Evolutionary conservation across 2,797 vertebrate species (phyloP).

Genomic region (Myiothlypis chrysogaster): DNA sequence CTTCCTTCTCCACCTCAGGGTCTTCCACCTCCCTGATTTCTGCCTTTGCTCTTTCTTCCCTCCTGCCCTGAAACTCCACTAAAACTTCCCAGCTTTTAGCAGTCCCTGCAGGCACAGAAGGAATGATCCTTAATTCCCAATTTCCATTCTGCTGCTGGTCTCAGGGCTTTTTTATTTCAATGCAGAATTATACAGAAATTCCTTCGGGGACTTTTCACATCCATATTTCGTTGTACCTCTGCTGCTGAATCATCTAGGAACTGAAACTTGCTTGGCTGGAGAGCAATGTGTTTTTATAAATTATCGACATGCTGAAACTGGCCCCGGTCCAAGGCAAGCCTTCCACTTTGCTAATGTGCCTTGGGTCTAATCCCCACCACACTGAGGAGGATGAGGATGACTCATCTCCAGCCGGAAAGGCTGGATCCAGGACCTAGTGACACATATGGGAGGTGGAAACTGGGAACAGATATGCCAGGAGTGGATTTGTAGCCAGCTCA

Average conservation of each 20-base stretch:
- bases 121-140: slow-evolving; percentile 41
- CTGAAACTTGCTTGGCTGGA: slow-evolving; percentile 52
- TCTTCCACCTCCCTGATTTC: neutral
- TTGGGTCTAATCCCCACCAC: neutral
- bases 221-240: slow-evolving; percentile 53
- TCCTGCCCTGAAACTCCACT: neutral
- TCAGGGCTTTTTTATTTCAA: slow-evolving; percentile 36
- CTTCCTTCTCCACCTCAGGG: neutral
- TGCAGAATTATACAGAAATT: slow-evolving; percentile 51
- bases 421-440: neutral
- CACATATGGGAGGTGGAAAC: neutral
- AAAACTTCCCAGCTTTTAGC: neutral
- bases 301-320: slow-evolving; percentile 53
- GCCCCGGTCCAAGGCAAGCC: slow-evolving; percentile 30
- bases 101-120: slow-evolving; percentile 34
- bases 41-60: neutral
- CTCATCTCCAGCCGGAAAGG: neutral
- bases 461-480: neutral
- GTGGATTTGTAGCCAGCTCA: neutral
- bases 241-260: slow-evolving; percentile 62
- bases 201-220: slow-evolving; percentile 24
- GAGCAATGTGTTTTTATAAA: slow-evolving; percentile 47
- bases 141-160: slow-evolving; percentile 32
- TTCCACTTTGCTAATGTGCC: neutral
- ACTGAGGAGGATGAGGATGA: neutral